Evolutionary conservation across 2,888 invertebrate species (phyloP).

Genomic region (Allolobophora icterica): DNA sequence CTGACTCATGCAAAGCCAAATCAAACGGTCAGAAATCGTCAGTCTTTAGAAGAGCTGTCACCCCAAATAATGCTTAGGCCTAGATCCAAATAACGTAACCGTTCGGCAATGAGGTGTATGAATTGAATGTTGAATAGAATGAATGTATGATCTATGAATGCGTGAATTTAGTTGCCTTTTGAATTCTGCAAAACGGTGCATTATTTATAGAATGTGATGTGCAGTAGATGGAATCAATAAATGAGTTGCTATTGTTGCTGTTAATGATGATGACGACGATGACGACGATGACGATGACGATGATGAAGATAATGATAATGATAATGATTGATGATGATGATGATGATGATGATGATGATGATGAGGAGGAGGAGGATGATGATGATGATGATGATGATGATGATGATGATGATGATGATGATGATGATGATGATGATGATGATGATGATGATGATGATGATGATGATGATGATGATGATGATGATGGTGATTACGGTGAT

Average conservation of each 20-base stretch:
- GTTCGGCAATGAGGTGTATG: too few relatives aligned
- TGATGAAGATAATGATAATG: constrained; percentile 35
- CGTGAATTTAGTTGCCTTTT: too few relatives aligned
- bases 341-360: not conserved
- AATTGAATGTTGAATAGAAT: too few relatives aligned
- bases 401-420: constrained; percentile 37
- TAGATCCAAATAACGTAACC: too few relatives aligned
- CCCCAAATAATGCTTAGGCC: too few relatives aligned
- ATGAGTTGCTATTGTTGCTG: not conserved
- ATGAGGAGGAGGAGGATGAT: too few relatives aligned
- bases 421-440: constrained; percentile 36
- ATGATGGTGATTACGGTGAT: constrained; percentile 37
- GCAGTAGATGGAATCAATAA: constrained; percentile 25
- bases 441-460: constrained; percentile 29
- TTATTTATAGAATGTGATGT: too few relatives aligned
- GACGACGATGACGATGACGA: constrained; percentile 35
- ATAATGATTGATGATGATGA: constrained; percentile 29
- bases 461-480: constrained; percentile 34
- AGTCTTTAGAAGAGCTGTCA: too few relatives aligned
- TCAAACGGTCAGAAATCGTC: too few relatives aligned
- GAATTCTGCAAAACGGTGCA: too few relatives aligned
- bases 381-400: constrained; percentile 36
- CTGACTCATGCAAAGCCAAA: too few relatives aligned
- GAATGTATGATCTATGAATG: too few relatives aligned
- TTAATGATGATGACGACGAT: constrained; percentile 30